Base-by-base conservation (phyloP, 2,888 invertebrate species). In the Diarsia dahlii region DNA sequence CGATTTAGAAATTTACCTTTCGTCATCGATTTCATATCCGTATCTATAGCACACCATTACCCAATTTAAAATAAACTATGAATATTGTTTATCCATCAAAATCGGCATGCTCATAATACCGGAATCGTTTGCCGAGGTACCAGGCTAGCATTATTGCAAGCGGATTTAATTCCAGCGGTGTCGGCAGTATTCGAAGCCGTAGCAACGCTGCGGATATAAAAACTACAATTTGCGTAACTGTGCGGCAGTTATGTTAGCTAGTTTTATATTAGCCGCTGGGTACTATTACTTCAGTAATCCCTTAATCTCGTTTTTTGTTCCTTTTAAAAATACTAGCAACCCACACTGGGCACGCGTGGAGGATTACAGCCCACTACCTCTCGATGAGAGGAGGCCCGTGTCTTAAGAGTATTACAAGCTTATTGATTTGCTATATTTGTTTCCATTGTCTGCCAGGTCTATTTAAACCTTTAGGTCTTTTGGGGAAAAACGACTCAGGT, bases 151-250 rank as follows among this genome's bases (percentile, higher is more conserved):
- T 85, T 82, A 82, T 83, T 82, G 85, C 83, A 85, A 82, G 78
- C 69, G 83, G 83, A 83, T 83, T 83, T 83, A 68, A 65, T 82
- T 85, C 73, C 45, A 62, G 86, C 67, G 34, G 18, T 39, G 70
- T 85, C 73, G 52, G 68, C 82, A 78, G 69, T 76, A 64, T 68
- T 64, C 23, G 82, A 83, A 83, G 73, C 82, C 82, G 12, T 78
- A 78, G 70, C 46, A 64, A 71, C 48, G 73, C 73, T 71, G 58
- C 58, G 79, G 73, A 68, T 71, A 71, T 67, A 74, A 71, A 69
- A 82, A 85, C 86, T 78, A 82, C 71, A 82, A 78, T 85, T 82
- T 82, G 79, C 79, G 73, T 82, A 78, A 78, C 78, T 73, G 45
- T 48, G 13, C 13, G n/a, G 52, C 54, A 68, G 64, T 66, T 58